Base-by-base conservation (phyloP, 2,888 invertebrate species). In the Helicoverpa assulta region DNA sequence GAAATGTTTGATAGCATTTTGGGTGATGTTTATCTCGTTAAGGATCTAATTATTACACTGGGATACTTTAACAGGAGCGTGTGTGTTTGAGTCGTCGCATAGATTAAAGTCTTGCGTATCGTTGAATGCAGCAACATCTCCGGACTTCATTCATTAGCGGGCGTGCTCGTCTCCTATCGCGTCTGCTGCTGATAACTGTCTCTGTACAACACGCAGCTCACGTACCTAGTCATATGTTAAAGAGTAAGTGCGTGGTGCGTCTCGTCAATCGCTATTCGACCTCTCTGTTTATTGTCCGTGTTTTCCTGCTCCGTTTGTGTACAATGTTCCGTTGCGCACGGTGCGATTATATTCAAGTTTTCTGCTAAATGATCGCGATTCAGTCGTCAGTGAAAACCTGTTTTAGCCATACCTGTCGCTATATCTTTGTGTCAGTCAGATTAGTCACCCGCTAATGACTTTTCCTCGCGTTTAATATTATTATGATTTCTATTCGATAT, bases 171-270 rank as follows among this genome's bases (percentile, higher is more conserved):
- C 85, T 90, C 84, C 84, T 89, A 88, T 86, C 88, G 82, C 73
- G 88, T 89, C 87, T 90, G 82, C 84, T 81, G 76, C 85, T 87
- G 88, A 89, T 90, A 90, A 85, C 84, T 84, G 83, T 86, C 82
- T 84, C 81, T 73, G 82, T 82, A 77, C 76, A 77, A 76, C 82
- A 79, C 76, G 69, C 73, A 69, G 58, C 67, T 78, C 68, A 70
- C 64, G 76, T 78, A 68, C 62, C 59, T 63, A 62, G 55, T 72
- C 56, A 63, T 76, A 80, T 84, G 75, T 78, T 78, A 81, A 77
- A 79, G 72, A 84, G 80, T 78, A 80, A 84, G 84, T 86, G 85
- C 83, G 85, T 86, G 80, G 69, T 83, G 75, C 72, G 83, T 81
- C 84, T 85, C 82, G 77, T 81, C 80, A 80, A 77, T 83, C 71